Evolutionary conservation across 2,113 vertebrate species (phyloP).

Genomic region (Todiramphus chloris): DNA sequence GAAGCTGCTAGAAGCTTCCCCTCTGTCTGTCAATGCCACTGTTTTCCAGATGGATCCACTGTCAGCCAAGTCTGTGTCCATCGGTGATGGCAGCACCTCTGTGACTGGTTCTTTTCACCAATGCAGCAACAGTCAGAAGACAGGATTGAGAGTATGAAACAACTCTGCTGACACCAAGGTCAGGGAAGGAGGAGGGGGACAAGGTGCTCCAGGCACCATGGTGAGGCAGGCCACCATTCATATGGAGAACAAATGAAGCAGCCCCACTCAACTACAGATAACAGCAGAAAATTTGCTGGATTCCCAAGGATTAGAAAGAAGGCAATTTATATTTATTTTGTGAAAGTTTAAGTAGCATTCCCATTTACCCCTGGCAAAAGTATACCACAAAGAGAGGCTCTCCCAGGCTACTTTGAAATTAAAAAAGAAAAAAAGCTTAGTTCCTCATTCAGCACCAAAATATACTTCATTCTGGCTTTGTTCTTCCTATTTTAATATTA

Average conservation of each 20-base stretch:
- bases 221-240: not conserved
- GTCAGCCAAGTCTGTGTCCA: not conserved
- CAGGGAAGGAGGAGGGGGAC: not conserved
- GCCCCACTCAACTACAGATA: not conserved
- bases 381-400: not conserved
- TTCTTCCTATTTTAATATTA: not conserved
- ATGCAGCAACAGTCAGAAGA: not conserved
- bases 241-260: not conserved
- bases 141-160: not conserved
- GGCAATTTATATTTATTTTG: not conserved
- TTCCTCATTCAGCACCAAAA: not conserved
- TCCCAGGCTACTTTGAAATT: not conserved
- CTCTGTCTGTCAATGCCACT: not conserved
- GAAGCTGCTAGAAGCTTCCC: not conserved
- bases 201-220: not conserved
- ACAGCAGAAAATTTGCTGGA: not conserved
- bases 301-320: slow-evolving; percentile 1
- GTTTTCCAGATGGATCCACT: not conserved
- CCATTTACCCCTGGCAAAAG: not conserved
- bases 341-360: not conserved
- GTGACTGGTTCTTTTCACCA: not conserved
- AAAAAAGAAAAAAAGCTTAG: not conserved
- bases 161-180: not conserved
- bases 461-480: not conserved
- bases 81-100: not conserved